Evolutionary conservation across 2,113 vertebrate species (phyloP).

Genomic region (Istiophorus platypterus): DNA sequence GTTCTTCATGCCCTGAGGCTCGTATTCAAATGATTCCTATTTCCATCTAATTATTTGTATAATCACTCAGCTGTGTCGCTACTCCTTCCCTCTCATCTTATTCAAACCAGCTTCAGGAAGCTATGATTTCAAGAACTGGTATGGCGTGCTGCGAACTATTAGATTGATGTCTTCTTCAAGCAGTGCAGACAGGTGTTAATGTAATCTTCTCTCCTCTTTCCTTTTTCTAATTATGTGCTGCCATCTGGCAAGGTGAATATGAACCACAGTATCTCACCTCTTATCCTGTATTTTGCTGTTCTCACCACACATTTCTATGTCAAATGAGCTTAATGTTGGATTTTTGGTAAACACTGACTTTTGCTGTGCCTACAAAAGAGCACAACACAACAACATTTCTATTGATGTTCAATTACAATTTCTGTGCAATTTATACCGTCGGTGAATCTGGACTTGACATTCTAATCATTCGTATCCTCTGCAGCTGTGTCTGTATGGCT

Average conservation of each 20-base stretch:
- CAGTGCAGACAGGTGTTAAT: conserved; percentile 76
- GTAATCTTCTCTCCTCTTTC: conserved; percentile 71
- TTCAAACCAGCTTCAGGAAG: conserved; percentile 55
- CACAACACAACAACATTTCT: not conserved
- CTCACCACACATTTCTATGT: conserved; percentile 28
- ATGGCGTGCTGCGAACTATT: conserved; percentile 53
- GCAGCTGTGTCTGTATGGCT: not conserved
- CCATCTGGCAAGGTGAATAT: conserved; percentile 77
- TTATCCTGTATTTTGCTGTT: conserved; percentile 39
- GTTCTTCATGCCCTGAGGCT: conserved; percentile 29
- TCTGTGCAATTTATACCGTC: not conserved
- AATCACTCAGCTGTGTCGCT: conserved; percentile 43
- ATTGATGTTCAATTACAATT: not conserved
- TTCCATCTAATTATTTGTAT: conserved; percentile 58
- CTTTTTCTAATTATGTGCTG: conserved; percentile 80
- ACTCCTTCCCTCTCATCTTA: conserved; percentile 42
- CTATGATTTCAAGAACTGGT: conserved; percentile 49
- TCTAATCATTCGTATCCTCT: not conserved
- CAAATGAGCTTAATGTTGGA: conserved; percentile 2
- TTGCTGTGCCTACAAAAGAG: conserved; percentile 12
- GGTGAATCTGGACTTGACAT: not conserved
- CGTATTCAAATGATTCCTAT: conserved; percentile 53
- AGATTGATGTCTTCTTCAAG: conserved; percentile 80
- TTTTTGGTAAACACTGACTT: conserved; percentile 8
- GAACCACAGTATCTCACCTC: conserved; percentile 49